phyloP scores from a whole-genome alignment of 2,888 invertebrate species.

The Apotomis turbidana region DNA sequence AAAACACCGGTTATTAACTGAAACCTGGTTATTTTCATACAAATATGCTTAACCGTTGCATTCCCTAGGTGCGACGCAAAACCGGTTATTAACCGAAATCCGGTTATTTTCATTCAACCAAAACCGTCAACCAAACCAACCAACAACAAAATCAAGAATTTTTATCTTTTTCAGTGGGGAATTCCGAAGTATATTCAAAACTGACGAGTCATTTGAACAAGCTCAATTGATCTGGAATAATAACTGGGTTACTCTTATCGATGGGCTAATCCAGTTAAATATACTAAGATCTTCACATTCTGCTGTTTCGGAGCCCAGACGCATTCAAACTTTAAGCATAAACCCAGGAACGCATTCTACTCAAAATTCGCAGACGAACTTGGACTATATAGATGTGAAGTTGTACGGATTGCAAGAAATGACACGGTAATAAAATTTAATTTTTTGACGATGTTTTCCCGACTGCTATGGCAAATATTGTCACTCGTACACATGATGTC shows the following conservation, averaged over 20 bases:
- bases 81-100: too few relatives aligned
- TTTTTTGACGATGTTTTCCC: too few relatives aligned
- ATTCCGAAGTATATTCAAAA: conserved; percentile 38
- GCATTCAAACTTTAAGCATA: conserved; percentile 25
- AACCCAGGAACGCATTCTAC: neutral
- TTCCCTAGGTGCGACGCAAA: too few relatives aligned
- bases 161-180: conserved; percentile 38
- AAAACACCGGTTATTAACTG: too few relatives aligned
- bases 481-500: too few relatives aligned
- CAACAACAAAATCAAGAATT: too few relatives aligned
- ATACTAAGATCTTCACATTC: conserved; percentile 23
- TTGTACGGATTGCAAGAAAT: neutral
- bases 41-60: too few relatives aligned
- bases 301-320: conserved; percentile 26
- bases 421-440: conserved; percentile 11
- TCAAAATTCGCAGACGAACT: neutral
- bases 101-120: too few relatives aligned
- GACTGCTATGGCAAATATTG: too few relatives aligned
- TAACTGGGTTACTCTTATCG: conserved; percentile 41
- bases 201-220: conserved; percentile 1
- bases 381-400: conserved; percentile 10
- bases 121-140: too few relatives aligned
- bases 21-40: too few relatives aligned
- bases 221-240: conserved; percentile 34
- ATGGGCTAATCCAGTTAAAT: conserved; percentile 38